Evolutionary conservation across 2,888 invertebrate genomes (phyloP), one percentile per base, ranked within the genome.

Genomic region (Onchidella celtica): DNA sequence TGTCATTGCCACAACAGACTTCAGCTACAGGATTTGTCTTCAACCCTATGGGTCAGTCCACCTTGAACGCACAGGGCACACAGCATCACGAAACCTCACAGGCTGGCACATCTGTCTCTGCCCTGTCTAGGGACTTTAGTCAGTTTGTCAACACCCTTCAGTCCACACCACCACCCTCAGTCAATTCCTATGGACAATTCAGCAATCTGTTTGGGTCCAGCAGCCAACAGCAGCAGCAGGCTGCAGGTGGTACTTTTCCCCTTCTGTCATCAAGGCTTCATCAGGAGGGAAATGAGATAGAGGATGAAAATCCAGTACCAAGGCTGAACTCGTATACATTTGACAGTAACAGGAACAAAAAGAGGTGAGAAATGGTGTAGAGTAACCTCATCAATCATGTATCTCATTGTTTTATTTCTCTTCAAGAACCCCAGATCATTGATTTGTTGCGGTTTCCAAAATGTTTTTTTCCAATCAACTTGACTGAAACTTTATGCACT

Each of bases 101-200:
- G 47, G 34, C 27, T 6, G 24, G 32, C 24, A 40, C 81, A 11
- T 81, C 81, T 38, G 74, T 65, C 24, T 74, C 69, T 21, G 36
- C 74, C 27, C 57, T 80, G 74, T 55, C 80, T n/a, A 59, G 68
- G 29, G 80, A 80, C 68, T 74, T 80, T 14, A 74, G 80, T 38
- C 80, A 80, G 80, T 66, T 74, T 72, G 80, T 80, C 47, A 85
- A 78, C 79, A 79, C 69, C 32, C 79, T 84, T 17, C 69, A 73
- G 27, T 65, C 82, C 27, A 65, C 55, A 17, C 57, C 82, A n/a
- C 74, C 80, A 4, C 65, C 73, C 0, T 32, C 79, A 34, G 66
- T 61, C n/a, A 75, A 66, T 24, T 66, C 76, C 27, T 63, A 57
- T 29, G 47, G 29, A 4, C 63, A 70, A 40, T 72, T 73, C 59